Evolutionary conservation across 2,113 vertebrate genomes (phyloP).

Genomic region (Larimichthys polyactis): DNA sequence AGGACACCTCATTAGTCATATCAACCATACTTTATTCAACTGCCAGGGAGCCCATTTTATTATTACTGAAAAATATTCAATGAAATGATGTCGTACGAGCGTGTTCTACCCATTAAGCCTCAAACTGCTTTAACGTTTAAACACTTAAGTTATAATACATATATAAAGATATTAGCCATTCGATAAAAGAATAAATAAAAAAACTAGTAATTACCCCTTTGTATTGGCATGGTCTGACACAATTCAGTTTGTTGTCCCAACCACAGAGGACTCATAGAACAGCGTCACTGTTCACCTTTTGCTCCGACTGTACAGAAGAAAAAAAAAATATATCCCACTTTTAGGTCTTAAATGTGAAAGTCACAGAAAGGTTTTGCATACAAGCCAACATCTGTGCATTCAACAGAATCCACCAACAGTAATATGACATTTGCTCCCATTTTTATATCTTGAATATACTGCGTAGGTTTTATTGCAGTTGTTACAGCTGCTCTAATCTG

Average conservation of each 20-base stretch:
- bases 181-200: not conserved
- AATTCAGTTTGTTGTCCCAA: too few species aligned
- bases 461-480: not conserved
- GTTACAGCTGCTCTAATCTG: not conserved
- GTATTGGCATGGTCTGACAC: too few species aligned
- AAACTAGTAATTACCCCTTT: not conserved
- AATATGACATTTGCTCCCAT: not conserved
- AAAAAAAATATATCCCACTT: too few species aligned
- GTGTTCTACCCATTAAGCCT: not conserved
- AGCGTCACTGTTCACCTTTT: too few species aligned
- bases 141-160: not conserved
- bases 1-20: conserved; percentile 76
- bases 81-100: not conserved
- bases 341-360: too few species aligned
- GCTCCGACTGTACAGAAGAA: too few species aligned
- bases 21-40: conserved; percentile 47
- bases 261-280: too few species aligned
- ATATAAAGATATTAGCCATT: not conserved
- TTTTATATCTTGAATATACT: not conserved
- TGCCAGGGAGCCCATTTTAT: conserved; percentile 13
- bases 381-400: not conserved
- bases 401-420: not conserved
- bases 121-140: not conserved
- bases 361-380: not conserved
- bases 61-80: not conserved